A percentile compares a stretch with the other conserved stretches of the same genome.
Conservation (phyloP, 23 tunicate species). For the Diplosoma virens region DNA sequence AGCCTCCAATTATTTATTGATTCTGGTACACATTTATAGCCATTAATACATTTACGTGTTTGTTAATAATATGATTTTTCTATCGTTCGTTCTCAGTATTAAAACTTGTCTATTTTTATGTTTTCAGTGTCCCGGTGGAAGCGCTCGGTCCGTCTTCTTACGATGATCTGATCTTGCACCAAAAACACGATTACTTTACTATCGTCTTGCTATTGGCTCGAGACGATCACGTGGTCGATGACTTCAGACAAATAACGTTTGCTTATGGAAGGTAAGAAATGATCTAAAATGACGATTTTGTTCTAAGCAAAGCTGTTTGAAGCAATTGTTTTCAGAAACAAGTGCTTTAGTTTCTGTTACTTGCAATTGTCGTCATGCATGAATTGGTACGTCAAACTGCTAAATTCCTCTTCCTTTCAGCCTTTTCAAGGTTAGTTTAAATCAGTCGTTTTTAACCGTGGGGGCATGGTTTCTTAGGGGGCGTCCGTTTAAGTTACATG, state of each 20-base stretch:
- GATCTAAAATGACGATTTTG: background rate
- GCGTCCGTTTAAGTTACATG: too few relatives aligned
- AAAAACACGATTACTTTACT: constrained; percentile 74
- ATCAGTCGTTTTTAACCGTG: too few relatives aligned
- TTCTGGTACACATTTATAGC: too few relatives aligned
- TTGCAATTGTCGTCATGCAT: constrained; percentile 33
- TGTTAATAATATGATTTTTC: too few relatives aligned
- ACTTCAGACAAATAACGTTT: constrained; percentile 29
- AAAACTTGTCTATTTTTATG: too few relatives aligned
- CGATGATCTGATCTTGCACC: constrained; percentile 48
- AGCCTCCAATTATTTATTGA: too few relatives aligned
- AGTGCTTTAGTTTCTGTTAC: constrained; percentile 30
- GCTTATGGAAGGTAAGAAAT: constrained; percentile 36
- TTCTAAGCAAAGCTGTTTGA: background rate
- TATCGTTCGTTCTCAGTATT: too few relatives aligned
- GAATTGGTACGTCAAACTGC: constrained; percentile 70
- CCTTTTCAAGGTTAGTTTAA: too few relatives aligned
- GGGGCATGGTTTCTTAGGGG: too few relatives aligned
- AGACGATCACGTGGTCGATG: constrained; percentile 27
- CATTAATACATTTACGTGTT: too few relatives aligned
- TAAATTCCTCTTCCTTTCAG: constrained; percentile 57
- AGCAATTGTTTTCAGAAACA: constrained; percentile 33
- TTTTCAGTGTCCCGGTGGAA: too few relatives aligned
- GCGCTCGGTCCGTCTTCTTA: constrained; percentile 52
- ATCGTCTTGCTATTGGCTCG: constrained; percentile 35